Evolutionary conservation across 1,140 invertebrate species (phyloP).

Genomic region (Paraescarpia echinospica): DNA sequence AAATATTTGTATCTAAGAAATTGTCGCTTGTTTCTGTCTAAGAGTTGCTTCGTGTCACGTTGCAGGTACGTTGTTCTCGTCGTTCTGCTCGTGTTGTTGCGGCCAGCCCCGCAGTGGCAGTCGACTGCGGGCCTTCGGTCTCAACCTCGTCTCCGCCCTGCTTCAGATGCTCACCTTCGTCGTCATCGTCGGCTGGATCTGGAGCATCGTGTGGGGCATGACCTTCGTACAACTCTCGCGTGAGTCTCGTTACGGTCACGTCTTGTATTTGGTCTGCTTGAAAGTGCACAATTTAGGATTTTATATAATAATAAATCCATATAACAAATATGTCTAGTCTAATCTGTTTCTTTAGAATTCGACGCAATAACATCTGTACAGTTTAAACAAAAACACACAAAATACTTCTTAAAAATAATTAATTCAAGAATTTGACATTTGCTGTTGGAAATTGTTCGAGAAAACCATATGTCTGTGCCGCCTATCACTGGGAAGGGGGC

Average conservation of each 20-base stretch:
- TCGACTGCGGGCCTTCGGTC: slow-evolving; percentile 52
- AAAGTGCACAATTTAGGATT: neutral
- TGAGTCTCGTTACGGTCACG: slow-evolving; percentile 41
- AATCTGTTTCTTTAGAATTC: no score
- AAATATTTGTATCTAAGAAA: no score
- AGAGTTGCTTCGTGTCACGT: neutral
- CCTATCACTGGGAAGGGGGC: no score
- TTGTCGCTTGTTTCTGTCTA: no score
- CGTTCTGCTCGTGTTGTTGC: slow-evolving; percentile 57
- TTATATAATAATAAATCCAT: neutral
- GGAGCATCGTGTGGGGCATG: slow-evolving; percentile 63
- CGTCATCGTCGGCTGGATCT: slow-evolving; percentile 63
- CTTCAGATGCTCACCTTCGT: slow-evolving; percentile 60
- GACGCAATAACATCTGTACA: no score
- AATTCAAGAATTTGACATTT: no score
- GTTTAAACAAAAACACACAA: no score
- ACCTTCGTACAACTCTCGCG: slow-evolving; percentile 60
- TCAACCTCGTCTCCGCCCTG: slow-evolving; percentile 59
- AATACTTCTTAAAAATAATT: no score
- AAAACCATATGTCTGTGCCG: no score
- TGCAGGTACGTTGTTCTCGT: slow-evolving; percentile 25
- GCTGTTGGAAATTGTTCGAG: no score
- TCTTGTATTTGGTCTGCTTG: neutral
- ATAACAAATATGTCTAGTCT: no score
- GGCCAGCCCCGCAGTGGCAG: slow-evolving; percentile 56